Evolutionary conservation across 2,113 vertebrate genomes (phyloP), one percentile per base, ranked within the genome.

Genomic region (Ariopsis seemanni): DNA sequence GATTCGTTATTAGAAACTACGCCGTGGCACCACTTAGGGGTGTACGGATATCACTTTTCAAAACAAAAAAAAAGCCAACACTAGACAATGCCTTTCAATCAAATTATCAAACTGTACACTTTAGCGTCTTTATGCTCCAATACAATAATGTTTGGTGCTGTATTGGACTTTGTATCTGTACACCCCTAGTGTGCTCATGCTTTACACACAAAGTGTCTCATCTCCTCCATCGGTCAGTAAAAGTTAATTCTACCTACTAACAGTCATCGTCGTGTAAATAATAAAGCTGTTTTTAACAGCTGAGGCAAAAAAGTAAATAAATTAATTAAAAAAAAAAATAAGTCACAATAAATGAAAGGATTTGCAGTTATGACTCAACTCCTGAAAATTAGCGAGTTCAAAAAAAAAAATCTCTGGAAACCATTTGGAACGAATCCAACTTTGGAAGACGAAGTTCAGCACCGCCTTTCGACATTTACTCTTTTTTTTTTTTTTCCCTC

Each of bases 401-500:
- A 65, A 7, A 69, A 74, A 81, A 86, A 85, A n/a, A 85, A 83
- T 22, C 2, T 7, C 71, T 71, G 74, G 69, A 88, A 67, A 62
- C 58, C 53, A 50, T 34, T 58, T 87, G 82, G 88, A 90, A 87
- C 63, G 57, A 79, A 82, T 27, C 81, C 85, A 82, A 83, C 50
- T 22, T 83, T 90, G 89, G 89, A 90, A 90, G 89, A 90, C 89
- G 81, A 88, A 90, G 34, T 87, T 90, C 72, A 88, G 72, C 86
- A 75, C 81, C 72, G 30, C 82, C 72, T 65, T 83, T 53, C n/a
- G 6, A 74, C 12, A 34, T 53, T 55, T 78, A 15, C 81, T 10
- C 34, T 50, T 58, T 18, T 20, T 53, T 48, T 77, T 34, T 50
- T 58, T 18, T 20, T 53, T 48, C 63, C 25, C 4, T 48, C 34